These are phyloP conservation scores for Molorchus minor DNA, from an alignment of 2,888 invertebrate species.

Conservation along the genomic window DNA sequence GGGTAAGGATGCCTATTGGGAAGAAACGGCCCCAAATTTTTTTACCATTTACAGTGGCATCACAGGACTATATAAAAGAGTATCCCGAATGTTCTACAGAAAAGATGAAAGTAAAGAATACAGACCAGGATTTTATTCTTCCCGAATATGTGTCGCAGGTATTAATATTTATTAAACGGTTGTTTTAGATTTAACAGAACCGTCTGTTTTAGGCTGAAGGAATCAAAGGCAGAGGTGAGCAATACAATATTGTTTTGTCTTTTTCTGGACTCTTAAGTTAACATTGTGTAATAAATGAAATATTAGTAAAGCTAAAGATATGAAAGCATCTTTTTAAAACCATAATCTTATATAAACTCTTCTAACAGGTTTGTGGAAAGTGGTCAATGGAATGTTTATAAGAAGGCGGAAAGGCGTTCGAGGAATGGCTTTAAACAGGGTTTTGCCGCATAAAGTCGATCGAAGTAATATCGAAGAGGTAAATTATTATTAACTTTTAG, in stretches of 20 bases:
- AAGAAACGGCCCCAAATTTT: constrained; percentile 68
- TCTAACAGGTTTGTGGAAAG: constrained; percentile 5
- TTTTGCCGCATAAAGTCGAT: not conserved
- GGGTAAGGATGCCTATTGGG: constrained; percentile 88
- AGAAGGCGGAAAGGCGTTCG: constrained; percentile 6
- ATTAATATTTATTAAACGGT: constrained; percentile 5
- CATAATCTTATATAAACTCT: too few species aligned
- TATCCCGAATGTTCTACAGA: constrained; percentile 87
- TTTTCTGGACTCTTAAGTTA: too few species aligned
- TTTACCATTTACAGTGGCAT: constrained; percentile 86
- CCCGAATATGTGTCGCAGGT: constrained; percentile 43
- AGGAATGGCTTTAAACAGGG: constrained; percentile 3
- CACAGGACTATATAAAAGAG: constrained; percentile 81
- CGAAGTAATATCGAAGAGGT: constrained; percentile 4
- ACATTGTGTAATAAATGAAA: too few species aligned
- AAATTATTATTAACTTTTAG: too few species aligned
- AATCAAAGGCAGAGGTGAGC: constrained; percentile 14
- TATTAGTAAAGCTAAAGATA: too few species aligned
- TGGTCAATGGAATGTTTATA: constrained; percentile 14
- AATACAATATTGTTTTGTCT: too few species aligned
- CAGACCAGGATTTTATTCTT: constrained; percentile 64
- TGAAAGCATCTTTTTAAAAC: too few species aligned
- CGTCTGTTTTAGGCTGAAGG: constrained; percentile 25
- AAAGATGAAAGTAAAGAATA: constrained; percentile 76
- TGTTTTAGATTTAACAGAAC: not conserved